Percentiles rank a stretch among this genome's conserved stretches.
These are phyloP conservation scores for Trematocara nigrifrons DNA, from an alignment of 2,113 vertebrate species.

Conservation along the genomic window DNA sequence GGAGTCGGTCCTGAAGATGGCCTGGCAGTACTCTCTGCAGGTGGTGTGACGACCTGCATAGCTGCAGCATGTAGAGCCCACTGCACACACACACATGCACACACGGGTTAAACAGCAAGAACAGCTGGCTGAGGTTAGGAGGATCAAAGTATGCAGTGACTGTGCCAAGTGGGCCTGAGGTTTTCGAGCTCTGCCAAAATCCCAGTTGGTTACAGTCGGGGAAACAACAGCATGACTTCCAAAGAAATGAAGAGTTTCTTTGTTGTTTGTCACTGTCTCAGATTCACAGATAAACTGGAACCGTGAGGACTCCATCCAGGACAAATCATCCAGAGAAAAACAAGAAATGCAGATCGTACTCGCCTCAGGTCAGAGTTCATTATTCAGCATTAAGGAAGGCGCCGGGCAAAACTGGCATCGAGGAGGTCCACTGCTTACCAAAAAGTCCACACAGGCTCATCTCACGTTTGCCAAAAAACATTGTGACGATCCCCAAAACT, in stretches of 20 bases:
- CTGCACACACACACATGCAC: slow-evolving; percentile 58
- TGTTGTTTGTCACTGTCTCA: background rate
- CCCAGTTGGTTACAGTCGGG: background rate
- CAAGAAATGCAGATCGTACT: background rate
- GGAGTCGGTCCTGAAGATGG: slow-evolving; percentile 97
- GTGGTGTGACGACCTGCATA: slow-evolving; percentile 95
- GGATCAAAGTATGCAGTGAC: background rate
- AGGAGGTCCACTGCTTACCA: background rate
- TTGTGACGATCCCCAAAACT: too few species aligned
- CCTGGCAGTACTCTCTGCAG: slow-evolving; percentile 95
- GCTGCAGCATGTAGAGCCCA: slow-evolving; percentile 94
- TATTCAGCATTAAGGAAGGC: background rate
- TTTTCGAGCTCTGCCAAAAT: background rate
- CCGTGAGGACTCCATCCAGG: background rate
- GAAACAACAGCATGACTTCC: background rate
- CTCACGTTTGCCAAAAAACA: too few species aligned
- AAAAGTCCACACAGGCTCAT: background rate
- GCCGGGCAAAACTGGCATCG: background rate
- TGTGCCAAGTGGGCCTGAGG: background rate
- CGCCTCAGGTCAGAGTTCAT: background rate
- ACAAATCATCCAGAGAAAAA: background rate
- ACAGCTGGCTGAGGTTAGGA: background rate
- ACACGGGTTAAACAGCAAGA: background rate
- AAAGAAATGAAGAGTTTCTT: background rate
- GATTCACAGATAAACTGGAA: background rate